Base-by-base conservation (phyloP, 2,888 invertebrate species). In the Embidobia sp. region DNA sequence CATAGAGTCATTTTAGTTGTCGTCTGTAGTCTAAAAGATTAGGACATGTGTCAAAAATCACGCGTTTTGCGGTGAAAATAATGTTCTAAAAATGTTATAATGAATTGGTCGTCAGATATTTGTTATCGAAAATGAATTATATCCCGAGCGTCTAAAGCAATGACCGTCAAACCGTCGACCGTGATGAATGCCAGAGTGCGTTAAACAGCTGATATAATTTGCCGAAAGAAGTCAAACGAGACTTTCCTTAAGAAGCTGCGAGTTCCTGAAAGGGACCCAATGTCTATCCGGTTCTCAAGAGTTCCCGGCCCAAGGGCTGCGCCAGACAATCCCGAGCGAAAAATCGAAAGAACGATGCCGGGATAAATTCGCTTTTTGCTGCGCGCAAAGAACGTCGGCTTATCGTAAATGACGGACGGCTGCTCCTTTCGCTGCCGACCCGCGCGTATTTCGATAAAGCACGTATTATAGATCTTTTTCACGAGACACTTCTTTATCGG, bases 171-270 rank as follows among this genome's bases (percentile, higher is more conserved):
- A n/a, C n/a, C n/a, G n/a, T n/a, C n/a, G n/a, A n/a, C n/a, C n/a
- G n/a, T n/a, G n/a, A n/a, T n/a, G n/a, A n/a, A n/a, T n/a, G n/a
- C n/a, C n/a, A n/a, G n/a, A n/a, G n/a, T n/a, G n/a, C n/a, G n/a
- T n/a, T n/a, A n/a, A n/a, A n/a, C n/a, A n/a, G 19, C 44, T 15
- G 63, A 57, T 59, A 64, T 59, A 51, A 63, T 63, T 63, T 57
- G 29, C 18, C 55, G 13, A 37, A 77, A 83, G 81, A 84, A 84
- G 82, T 83, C 77, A 74, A 86, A 84, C 82, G 84, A 86, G 86
- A 85, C 85, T 85, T 87, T 87, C 85, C 82, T 84, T 75, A 81
- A 74, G 59, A 51, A 49, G 70, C 75, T 61, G 80, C 80, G 77
- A 82, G 83, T 82, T 82, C 83, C 78, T 84, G 79, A 77, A 76